Conservation (phyloP, 2,888 invertebrate genomes). For the Sinopyrophorus schimmeli region DNA sequence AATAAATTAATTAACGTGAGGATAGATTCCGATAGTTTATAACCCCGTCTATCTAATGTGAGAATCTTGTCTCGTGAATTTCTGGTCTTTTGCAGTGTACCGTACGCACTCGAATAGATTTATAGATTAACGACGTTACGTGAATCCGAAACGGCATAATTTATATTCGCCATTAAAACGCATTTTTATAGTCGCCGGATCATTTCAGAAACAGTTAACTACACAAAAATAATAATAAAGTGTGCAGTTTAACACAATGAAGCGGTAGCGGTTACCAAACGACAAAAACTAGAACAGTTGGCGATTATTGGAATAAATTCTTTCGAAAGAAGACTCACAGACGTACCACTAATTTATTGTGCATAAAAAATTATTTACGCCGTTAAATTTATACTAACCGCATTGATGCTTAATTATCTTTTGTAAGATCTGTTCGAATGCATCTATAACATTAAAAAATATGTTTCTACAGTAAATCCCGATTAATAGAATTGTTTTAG, state of each 20-base stretch:
- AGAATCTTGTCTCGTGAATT: background rate
- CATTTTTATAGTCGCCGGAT: slow-evolving; percentile 5
- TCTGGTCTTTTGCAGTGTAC: no score
- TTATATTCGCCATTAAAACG: slow-evolving; percentile 5
- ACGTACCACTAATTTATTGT: slow-evolving; percentile 27
- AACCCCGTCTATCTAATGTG: no score
- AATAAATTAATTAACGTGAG: no score
- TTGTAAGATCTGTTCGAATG: no score
- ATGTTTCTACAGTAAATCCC: no score
- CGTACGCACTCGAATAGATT: slow-evolving; percentile 4
- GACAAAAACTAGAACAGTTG: slow-evolving; percentile 30
- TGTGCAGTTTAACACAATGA: slow-evolving; percentile 24
- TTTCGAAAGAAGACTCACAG: slow-evolving; percentile 19
- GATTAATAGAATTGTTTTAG: no score
- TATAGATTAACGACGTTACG: slow-evolving; percentile 10
- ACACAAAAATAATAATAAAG: slow-evolving; percentile 10
- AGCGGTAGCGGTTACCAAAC: slow-evolving; percentile 22
- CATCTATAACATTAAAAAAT: no score
- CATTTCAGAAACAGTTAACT: slow-evolving; percentile 14
- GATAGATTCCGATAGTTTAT: no score
- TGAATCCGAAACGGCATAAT: slow-evolving; percentile 3
- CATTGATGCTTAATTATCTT: slow-evolving; percentile 11
- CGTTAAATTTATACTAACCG: slow-evolving; percentile 15
- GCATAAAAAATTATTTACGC: slow-evolving; percentile 14
- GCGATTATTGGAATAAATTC: slow-evolving; percentile 34